A percentile compares a stretch with the other conserved stretches of the same genome.
Conservation (phyloP, 1,140 invertebrate species). For the Cotesia chilonis region DNA sequence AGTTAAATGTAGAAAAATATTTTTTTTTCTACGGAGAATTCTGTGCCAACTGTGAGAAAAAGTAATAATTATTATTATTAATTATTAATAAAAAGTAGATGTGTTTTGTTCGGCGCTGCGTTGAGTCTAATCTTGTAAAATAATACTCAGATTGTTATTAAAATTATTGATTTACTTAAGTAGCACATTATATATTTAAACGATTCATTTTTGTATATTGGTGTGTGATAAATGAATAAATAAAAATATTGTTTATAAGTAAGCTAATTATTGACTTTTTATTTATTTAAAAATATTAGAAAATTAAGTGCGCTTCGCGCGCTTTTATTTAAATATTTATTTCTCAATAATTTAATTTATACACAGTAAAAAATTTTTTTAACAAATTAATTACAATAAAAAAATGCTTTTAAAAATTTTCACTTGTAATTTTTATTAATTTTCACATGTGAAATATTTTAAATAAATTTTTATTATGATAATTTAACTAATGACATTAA, state of each 20-base stretch:
- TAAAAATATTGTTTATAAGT: constrained; percentile 67
- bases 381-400: too few relatives aligned
- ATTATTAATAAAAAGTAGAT: constrained; percentile 59
- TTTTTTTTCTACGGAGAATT: constrained; percentile 64
- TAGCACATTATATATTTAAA: constrained; percentile 67
- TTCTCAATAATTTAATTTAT: too few relatives aligned
- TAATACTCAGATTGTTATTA: constrained; percentile 66
- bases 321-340: too few relatives aligned
- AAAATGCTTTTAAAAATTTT: too few relatives aligned
- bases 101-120: constrained; percentile 58
- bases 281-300: not conserved
- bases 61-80: not conserved
- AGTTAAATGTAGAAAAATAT: constrained; percentile 56
- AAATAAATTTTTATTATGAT: too few relatives aligned
- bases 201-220: constrained; percentile 68
- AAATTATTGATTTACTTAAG: constrained; percentile 65
- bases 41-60: constrained; percentile 64
- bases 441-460: too few relatives aligned
- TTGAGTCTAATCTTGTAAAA: constrained; percentile 65
- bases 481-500: too few relatives aligned
- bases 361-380: too few relatives aligned
- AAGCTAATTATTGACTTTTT: constrained; percentile 39
- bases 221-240: constrained; percentile 68
- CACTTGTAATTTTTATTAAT: too few relatives aligned
- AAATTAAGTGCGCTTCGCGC: too few relatives aligned